Base-by-base conservation (phyloP, 2,113 vertebrate species). In the Coptodon rendalli region DNA sequence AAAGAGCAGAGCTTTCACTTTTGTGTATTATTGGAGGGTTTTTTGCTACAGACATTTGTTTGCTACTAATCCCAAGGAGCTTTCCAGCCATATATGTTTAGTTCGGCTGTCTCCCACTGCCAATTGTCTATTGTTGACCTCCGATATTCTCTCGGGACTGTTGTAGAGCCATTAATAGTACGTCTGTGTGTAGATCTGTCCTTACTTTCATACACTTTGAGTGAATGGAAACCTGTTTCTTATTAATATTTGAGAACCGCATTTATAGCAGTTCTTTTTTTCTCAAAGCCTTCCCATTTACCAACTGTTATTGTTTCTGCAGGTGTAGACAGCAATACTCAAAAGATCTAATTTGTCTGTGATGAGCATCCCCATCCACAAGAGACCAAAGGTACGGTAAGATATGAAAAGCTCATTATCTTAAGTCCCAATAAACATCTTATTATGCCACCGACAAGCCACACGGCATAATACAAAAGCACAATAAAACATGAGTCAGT, bases 291-390 rank as follows among this genome's bases (percentile, higher is more conserved):
- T 78, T 38, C 8, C 31, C 29, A 12, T 84, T 92, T 81, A 87
- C 84, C 11, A 54, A 52, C 81, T 87, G 73, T 93, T 93, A 59
- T 84, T 95, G 92, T 94, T 90, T 95, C 91, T 90, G 87, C 95
- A 96, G 96, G 94, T 94, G 90, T 87, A 93, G 91, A 94, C 94
- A 89, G 89, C 91, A 92, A 91, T 93, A 96, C 95, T 95, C 95
- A 76, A 89, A 95, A 95, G 94, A 95, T 95, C 95, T 94, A 84
- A 96, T 96, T 95, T 95, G 92, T 91, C 94, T 96, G 96, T 96
- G 95, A 97, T 97, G 96, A 97, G 93, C 94, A 95, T 94, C 95
- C 91, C 88, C 93, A 87, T 96, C 93, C 93, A 90, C 93, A 88
- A 83, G 93, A 96, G 95, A 95, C 93, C 94, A 88, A 95, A 96